Conservation (phyloP, 2,113 vertebrate genomes). For the Halcyon senegalensis region DNA sequence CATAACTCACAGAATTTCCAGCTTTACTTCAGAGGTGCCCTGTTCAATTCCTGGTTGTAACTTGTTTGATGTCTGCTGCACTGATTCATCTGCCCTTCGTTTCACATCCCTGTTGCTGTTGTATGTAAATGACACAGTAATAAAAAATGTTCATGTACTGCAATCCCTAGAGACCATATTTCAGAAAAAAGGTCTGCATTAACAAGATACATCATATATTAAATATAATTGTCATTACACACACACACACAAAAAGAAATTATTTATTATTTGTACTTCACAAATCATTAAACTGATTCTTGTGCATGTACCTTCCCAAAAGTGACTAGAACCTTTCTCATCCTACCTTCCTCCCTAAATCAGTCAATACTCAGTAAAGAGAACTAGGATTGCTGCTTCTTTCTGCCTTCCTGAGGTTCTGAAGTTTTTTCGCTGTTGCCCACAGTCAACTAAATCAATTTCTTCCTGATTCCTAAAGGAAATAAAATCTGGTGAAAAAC, state of each 20-base stretch:
- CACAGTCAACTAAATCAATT: neutral
- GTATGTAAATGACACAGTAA: constrained; percentile 12
- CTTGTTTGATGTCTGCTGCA: neutral
- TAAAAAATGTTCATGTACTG: neutral
- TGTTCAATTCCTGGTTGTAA: neutral
- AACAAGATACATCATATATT: neutral
- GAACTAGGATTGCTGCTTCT: neutral
- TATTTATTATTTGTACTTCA: neutral
- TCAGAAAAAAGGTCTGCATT: neutral
- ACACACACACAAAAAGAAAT: neutral
- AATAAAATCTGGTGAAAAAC: neutral
- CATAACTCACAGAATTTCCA: neutral
- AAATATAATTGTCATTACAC: neutral
- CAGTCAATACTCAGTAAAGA: neutral
- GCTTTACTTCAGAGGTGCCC: neutral
- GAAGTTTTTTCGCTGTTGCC: neutral
- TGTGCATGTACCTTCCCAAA: neutral
- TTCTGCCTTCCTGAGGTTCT: neutral
- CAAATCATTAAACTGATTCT: neutral
- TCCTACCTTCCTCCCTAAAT: neutral
- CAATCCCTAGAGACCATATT: neutral
- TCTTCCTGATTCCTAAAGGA: neutral
- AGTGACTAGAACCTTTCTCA: neutral
- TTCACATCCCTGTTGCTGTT: neutral
- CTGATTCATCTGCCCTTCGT: neutral